These are phyloP conservation scores for Oligia strigilis DNA, from an alignment of 2,888 invertebrate species.

Conservation along the genomic window DNA sequence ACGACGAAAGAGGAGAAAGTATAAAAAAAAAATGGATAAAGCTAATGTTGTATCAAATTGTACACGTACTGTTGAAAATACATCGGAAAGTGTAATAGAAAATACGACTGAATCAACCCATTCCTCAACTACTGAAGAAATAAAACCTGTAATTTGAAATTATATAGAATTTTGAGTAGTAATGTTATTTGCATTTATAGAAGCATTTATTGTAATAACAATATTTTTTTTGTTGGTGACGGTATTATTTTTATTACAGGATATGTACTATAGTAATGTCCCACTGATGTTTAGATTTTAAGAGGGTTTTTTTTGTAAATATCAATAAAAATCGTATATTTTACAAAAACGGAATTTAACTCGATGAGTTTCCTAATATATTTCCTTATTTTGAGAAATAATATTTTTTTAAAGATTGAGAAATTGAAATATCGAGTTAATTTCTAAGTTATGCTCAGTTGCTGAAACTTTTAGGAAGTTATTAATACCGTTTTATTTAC, in stretches of 20 bases:
- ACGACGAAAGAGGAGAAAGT: constrained; percentile 62
- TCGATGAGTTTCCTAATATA: constrained; percentile 16
- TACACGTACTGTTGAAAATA: constrained; percentile 23
- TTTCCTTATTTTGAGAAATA: no score
- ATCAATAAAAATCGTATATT: constrained; percentile 78
- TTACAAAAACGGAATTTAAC: constrained; percentile 38
- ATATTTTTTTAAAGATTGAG: no score
- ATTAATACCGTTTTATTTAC: background rate
- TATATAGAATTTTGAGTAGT: background rate
- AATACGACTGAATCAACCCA: constrained; percentile 14
- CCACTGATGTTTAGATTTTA: constrained; percentile 52
- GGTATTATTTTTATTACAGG: constrained; percentile 51
- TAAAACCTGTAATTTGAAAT: constrained; percentile 22
- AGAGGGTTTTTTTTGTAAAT: constrained; percentile 78
- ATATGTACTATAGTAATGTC: constrained; percentile 47
- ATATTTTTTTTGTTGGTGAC: constrained; percentile 60
- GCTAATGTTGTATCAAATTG: constrained; percentile 28
- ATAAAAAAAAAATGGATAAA: constrained; percentile 58
- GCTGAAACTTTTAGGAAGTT: constrained; percentile 1
- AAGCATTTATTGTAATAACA: constrained; percentile 68
- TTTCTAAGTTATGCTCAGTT: constrained; percentile 45
- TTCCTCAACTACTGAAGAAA: background rate
- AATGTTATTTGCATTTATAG: constrained; percentile 70
- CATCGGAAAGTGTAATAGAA: constrained; percentile 9
- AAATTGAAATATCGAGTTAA: constrained; percentile 38